A percentile compares a stretch with the other conserved stretches of the same genome.
Conservation (phyloP, 1,140 invertebrate genomes). For the Trachymyrmex septentrionalis region DNA sequence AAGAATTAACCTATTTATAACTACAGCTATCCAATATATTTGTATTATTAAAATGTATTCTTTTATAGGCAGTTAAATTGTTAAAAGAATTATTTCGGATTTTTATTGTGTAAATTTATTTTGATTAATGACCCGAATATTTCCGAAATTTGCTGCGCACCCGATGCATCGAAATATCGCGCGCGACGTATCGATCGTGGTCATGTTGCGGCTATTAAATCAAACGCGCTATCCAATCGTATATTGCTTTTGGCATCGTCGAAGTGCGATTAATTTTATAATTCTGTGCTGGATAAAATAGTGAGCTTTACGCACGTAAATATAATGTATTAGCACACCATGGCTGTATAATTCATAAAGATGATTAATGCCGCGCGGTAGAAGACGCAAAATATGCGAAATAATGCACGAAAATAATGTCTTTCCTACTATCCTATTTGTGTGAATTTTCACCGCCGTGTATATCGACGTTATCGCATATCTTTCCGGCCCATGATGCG, state of each 20-base stretch:
- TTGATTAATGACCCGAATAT: slow-evolving; percentile 26
- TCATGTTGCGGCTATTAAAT: slow-evolving; percentile 44
- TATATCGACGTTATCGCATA: slow-evolving; percentile 47
- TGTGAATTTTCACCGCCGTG: slow-evolving; percentile 27
- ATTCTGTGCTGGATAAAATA: slow-evolving; percentile 16
- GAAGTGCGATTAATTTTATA: slow-evolving; percentile 54
- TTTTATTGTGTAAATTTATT: slow-evolving; percentile 29
- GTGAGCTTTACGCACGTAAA: slow-evolving; percentile 21
- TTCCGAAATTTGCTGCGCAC: slow-evolving; percentile 1
- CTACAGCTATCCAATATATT: background rate
- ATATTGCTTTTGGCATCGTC: slow-evolving; percentile 36
- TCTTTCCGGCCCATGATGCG: slow-evolving; percentile 16
- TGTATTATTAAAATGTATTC: background rate
- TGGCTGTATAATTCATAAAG: slow-evolving; percentile 27
- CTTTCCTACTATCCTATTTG: background rate
- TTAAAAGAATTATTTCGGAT: background rate
- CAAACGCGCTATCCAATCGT: slow-evolving; percentile 54
- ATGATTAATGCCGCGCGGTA: slow-evolving; percentile 22
- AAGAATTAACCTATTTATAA: background rate
- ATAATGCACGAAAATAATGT: slow-evolving; percentile 59
- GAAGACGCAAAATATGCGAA: slow-evolving; percentile 26
- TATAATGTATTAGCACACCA: slow-evolving; percentile 36
- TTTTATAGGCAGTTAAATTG: background rate
- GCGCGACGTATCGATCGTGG: slow-evolving; percentile 38
- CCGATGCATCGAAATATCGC: slow-evolving; percentile 31